Percentiles rank a stretch among this genome's conserved stretches.
Conservation (phyloP, 2,888 invertebrate species). For the Drosophila kuntzei region DNA sequence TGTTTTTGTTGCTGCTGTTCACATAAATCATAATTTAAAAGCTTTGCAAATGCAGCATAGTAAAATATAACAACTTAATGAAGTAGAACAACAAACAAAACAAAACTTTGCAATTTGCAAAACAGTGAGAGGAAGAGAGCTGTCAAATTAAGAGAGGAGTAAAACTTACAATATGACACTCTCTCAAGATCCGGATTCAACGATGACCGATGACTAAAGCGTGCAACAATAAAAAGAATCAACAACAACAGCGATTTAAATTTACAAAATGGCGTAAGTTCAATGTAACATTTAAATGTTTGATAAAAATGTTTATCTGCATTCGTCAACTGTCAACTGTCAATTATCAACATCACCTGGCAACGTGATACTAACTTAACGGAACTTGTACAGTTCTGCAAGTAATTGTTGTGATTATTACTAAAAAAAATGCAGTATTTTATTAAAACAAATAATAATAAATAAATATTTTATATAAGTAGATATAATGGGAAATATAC, state of each 20-base stretch:
- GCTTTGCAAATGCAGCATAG: conserved; percentile 25
- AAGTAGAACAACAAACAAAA: conserved; percentile 38
- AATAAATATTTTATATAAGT: not conserved
- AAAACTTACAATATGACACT: not conserved
- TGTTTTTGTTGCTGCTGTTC: conserved; percentile 18
- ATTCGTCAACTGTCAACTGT: conserved; percentile 10
- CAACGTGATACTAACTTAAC: conserved; percentile 38
- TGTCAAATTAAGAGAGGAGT: conserved; percentile 21
- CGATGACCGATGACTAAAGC: conserved; percentile 53
- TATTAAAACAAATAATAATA: too few relatives aligned
- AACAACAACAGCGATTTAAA: conserved; percentile 10
- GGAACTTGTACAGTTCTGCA: not conserved
- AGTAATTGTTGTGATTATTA: not conserved
- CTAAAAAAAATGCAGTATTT: not conserved
- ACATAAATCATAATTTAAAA: conserved; percentile 69
- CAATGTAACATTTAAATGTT: conserved; percentile 32
- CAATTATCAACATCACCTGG: conserved; percentile 24
- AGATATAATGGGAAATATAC: too few relatives aligned
- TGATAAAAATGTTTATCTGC: conserved; percentile 24
- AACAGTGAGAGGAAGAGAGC: conserved; percentile 13
- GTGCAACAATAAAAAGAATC: conserved; percentile 21
- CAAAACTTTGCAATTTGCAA: conserved; percentile 46
- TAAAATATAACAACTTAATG: conserved; percentile 47
- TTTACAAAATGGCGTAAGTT: conserved; percentile 34
- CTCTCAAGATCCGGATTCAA: conserved; percentile 24